Conservation (phyloP, 1,140 invertebrate species). For the Monomorium pharaonis region DNA sequence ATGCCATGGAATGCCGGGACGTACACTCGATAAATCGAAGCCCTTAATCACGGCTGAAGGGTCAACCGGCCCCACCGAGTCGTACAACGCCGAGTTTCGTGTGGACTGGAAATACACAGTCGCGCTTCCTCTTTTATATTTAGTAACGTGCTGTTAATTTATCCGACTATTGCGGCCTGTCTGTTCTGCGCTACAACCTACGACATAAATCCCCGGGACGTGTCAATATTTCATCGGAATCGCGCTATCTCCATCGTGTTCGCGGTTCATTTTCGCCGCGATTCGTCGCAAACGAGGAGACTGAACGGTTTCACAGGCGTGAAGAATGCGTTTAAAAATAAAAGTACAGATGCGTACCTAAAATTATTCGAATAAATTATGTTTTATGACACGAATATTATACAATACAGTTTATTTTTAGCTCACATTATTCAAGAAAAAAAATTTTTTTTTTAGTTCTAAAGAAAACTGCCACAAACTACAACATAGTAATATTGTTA, state of each 20-base stretch:
- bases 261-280: constrained; percentile 49
- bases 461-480: background rate
- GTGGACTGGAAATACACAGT: constrained; percentile 38
- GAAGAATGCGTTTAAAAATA: background rate
- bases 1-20: constrained; percentile 5
- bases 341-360: background rate
- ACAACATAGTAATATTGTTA: background rate
- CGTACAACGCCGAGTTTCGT: constrained; percentile 51
- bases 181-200: constrained; percentile 5
- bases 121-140: constrained; percentile 68
- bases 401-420: background rate
- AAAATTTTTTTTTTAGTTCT: background rate
- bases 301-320: background rate
- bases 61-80: constrained; percentile 58
- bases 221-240: constrained; percentile 60
- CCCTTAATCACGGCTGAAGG: constrained; percentile 68
- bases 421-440: background rate
- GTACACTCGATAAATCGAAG: constrained; percentile 69
- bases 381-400: background rate
- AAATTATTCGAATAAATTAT: background rate
- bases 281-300: constrained; percentile 13
- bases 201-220: constrained; percentile 57
- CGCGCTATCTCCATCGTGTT: constrained; percentile 24
- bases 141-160: constrained; percentile 68
- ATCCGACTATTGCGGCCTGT: constrained; percentile 53